These are phyloP conservation scores for Oncorhynchus mykiss DNA, from an alignment of 2,113 vertebrate genomes.

Conservation along the genomic window DNA sequence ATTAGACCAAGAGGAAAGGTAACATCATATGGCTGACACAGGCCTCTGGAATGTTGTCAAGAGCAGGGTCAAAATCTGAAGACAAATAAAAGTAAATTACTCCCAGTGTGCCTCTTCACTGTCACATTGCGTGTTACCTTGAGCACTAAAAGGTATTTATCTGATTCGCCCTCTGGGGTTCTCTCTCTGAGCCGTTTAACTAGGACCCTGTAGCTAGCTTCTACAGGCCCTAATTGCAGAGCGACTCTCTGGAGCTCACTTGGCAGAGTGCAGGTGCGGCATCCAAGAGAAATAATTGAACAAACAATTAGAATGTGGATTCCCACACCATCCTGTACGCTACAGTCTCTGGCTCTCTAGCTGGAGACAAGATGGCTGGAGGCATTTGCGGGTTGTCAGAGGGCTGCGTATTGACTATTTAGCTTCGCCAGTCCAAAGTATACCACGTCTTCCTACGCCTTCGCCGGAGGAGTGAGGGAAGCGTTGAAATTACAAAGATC, in stretches of 20 bases:
- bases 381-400: slow-evolving; percentile 29
- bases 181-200: slow-evolving; percentile 46
- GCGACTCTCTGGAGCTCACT: slow-evolving; percentile 58
- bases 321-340: slow-evolving; percentile 42
- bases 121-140: slow-evolving; percentile 72
- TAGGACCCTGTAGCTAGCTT: slow-evolving; percentile 45
- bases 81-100: slow-evolving; percentile 74
- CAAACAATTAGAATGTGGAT: slow-evolving; percentile 69
- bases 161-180: slow-evolving; percentile 41
- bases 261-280: slow-evolving; percentile 67
- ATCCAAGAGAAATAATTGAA: slow-evolving; percentile 75
- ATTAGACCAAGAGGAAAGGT: slow-evolving; percentile 61
- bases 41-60: slow-evolving; percentile 69
- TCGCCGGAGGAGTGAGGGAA: background rate
- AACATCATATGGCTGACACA: slow-evolving; percentile 60
- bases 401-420: slow-evolving; percentile 35
- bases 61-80: slow-evolving; percentile 69
- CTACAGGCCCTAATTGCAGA: slow-evolving; percentile 62
- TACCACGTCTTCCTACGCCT: slow-evolving; percentile 12
- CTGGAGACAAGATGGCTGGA: slow-evolving; percentile 24
- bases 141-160: slow-evolving; percentile 76
- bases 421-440: slow-evolving; percentile 30
- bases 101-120: slow-evolving; percentile 71
- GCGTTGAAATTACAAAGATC: slow-evolving; percentile 50
- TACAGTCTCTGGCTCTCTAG: no score